Evolutionary conservation across 2,113 vertebrate genomes (phyloP), one percentile per base, ranked within the genome.

Genomic region (Sander lucioperca): DNA sequence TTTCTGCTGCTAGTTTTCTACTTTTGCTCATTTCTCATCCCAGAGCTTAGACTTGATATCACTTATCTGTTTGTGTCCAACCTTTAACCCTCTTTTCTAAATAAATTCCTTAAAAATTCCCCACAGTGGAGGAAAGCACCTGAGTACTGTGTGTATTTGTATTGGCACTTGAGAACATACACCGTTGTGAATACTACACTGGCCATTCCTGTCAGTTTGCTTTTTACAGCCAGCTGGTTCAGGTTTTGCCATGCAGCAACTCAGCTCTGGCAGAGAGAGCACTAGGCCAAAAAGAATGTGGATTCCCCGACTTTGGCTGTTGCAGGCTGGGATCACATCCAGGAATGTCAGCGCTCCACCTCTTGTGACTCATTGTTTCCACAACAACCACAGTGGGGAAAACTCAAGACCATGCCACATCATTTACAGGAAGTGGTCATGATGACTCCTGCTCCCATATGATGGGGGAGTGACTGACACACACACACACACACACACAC

Each of bases 301-400:
- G 58, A 75, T 61, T 79, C 63, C 56, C 74, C 7, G n/a, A 54
- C 51, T 63, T 0, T 11, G 36, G 14, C 69, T 68, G 71, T 48
- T 72, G 72, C 64, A 8, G 56, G 62, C 62, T 12, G 69, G 89
- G 77, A 89, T 89, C 77, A 57, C 19, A 77, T 80, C 67, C 68
- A 81, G 70, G 91, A 92, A 91, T 91, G 79, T 82, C 30, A 48
- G 69, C 36, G 73, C 88, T 84, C 85, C 92, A 79, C 77, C 81
- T 70, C 51, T 39, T 61, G 53, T 94, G 93, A 94, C 79, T 94
- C 91, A 94, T 9, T 51, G 75, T 89, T 91, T 90, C 90, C 84
- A 89, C 21, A 51, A 69, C 74, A 79, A 90, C 87, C 69, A 69
- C 70, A 70, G 62, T 48, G 11, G 45, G 80, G 39, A 63, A 77